Conservation (phyloP, 2,113 vertebrate genomes). For the Scolopax mira region DNA sequence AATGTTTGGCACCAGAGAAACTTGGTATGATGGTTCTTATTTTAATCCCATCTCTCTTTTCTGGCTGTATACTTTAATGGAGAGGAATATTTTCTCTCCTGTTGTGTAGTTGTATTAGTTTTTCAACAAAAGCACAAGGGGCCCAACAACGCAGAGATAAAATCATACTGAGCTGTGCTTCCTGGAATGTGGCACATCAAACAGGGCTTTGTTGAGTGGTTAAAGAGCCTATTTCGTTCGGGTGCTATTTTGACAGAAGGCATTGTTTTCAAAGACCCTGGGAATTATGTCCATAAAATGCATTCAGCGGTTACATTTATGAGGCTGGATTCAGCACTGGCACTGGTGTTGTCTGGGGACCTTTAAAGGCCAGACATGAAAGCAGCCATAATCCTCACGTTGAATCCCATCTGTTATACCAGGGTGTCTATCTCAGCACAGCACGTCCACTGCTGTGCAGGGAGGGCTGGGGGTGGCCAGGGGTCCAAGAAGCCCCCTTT, state of each 20-base stretch:
- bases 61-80: background rate
- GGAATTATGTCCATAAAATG: conserved; percentile 27
- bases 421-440: background rate
- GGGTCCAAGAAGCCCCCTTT: background rate
- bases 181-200: conserved; percentile 52
- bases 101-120: background rate
- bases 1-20: background rate
- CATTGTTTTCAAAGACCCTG: conserved; percentile 55
- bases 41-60: background rate
- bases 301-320: background rate
- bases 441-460: fast-evolving
- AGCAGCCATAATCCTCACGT: background rate
- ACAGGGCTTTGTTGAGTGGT: conserved; percentile 20
- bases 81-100: conserved; percentile 11
- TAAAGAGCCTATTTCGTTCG: background rate
- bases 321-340: background rate
- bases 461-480: background rate
- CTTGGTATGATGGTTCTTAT: background rate
- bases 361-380: conserved; percentile 1
- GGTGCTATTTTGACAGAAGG: conserved; percentile 29
- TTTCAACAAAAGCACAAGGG: conserved; percentile 31
- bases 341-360: background rate
- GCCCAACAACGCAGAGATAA: background rate
- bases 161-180: conserved; percentile 46
- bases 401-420: background rate